These are phyloP conservation scores for Campopleginae sp. DNA, from an alignment of 2,888 invertebrate species.

Conservation along the genomic window DNA sequence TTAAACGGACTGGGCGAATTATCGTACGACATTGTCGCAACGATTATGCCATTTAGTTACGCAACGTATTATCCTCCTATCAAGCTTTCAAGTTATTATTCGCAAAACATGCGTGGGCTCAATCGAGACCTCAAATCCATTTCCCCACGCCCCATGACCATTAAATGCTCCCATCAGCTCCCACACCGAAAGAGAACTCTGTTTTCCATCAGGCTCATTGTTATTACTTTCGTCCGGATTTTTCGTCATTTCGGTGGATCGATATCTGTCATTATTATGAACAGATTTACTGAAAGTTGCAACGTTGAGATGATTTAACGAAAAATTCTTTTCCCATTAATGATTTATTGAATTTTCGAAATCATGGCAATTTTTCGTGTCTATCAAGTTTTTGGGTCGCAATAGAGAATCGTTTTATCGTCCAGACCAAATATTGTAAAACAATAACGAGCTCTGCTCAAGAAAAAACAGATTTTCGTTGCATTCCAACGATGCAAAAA, in stretches of 20 bases:
- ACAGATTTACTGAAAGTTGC: not conserved
- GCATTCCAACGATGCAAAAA: too few species aligned
- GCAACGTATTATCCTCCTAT: conserved; percentile 23
- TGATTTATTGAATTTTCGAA: too few species aligned
- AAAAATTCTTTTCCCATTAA: too few species aligned
- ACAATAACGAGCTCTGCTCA: too few species aligned
- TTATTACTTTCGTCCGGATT: not conserved
- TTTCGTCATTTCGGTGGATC: not conserved
- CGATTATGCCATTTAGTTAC: conserved; percentile 50
- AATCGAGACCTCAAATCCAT: conserved; percentile 3
- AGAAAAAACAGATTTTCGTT: too few species aligned
- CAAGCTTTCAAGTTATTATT: conserved; percentile 37
- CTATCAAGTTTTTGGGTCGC: too few species aligned
- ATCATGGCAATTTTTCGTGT: too few species aligned
- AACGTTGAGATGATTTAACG: too few species aligned
- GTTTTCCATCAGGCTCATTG: not conserved
- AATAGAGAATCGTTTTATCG: too few species aligned
- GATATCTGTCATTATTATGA: not conserved
- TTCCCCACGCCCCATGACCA: conserved; percentile 5
- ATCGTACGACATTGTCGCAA: conserved; percentile 20
- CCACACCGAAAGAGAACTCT: not conserved
- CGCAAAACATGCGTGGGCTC: conserved; percentile 45
- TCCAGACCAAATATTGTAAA: too few species aligned
- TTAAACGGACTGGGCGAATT: conserved; percentile 10
- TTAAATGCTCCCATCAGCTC: conserved; percentile 32